These are phyloP conservation scores for Scalopus aquaticus DNA, from an alignment of 2,113 vertebrate genomes.

Conservation along the genomic window DNA sequence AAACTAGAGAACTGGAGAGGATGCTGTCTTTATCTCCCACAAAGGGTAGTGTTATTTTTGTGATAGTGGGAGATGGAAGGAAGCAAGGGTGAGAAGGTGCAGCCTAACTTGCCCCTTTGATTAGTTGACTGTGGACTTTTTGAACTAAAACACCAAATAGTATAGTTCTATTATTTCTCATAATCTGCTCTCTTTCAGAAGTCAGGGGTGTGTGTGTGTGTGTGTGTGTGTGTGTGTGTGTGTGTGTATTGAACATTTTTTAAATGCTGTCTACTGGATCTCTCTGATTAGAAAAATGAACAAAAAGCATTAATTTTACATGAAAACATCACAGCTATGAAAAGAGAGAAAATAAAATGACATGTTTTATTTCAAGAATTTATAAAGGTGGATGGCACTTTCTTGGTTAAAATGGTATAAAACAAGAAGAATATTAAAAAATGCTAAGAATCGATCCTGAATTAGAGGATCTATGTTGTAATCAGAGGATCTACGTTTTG, in stretches of 20 bases:
- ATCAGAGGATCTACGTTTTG: too few relatives aligned
- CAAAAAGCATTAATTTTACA: neutral
- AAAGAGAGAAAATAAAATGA: neutral
- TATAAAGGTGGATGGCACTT: neutral
- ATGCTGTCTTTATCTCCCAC: neutral
- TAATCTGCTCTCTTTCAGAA: neutral
- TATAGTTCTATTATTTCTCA: neutral
- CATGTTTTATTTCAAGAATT: conserved; percentile 36
- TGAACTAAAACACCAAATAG: neutral
- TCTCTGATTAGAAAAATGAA: conserved; percentile 13
- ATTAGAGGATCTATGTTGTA: too few relatives aligned
- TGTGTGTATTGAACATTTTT: neutral
- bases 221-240: neutral
- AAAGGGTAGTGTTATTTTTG: conserved; percentile 34
- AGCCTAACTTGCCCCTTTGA: neutral
- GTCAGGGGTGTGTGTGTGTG: neutral
- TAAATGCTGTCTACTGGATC: neutral
- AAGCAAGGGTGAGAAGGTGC: neutral
- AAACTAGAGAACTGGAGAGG: neutral
- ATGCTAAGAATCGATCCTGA: neutral
- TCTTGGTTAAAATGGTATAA: neutral
- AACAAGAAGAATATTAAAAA: neutral
- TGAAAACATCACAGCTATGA: neutral
- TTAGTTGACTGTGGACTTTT: neutral
- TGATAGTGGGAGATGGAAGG: neutral